Evolutionary conservation across 2,888 invertebrate species (phyloP), one percentile per base, ranked within the genome.

Genomic region (Anorthoa munda): DNA sequence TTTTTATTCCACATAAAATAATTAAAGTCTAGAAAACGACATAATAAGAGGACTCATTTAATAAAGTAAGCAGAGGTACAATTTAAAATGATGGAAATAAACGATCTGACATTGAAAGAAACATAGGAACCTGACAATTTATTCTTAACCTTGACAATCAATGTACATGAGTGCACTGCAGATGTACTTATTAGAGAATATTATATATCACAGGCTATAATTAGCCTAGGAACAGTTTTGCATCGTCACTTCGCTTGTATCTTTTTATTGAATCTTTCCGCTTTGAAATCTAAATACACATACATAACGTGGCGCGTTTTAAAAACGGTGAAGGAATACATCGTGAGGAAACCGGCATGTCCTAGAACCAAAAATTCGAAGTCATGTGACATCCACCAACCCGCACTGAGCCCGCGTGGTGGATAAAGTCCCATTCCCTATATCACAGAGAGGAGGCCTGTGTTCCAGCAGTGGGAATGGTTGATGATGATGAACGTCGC

Each of bases 91-190:
- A 55, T 39, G 17, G 13, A 75, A 75, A 66, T 39, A 75, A 74
- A 64, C 23, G 17, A 23, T 48, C 31, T 17, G 17, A 15, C 31
- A 39, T 53, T 23, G n/a, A 73, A 48, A 15, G 0, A 11, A 48
- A 48, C 13, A 51, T 51, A 48, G 31, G 39, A 73, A 66, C 31
- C 46, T 9, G 21, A 17, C 72, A 73, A 73, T 76, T 73, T 55
- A 66, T 53, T 48, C 23, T 2, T 48, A 39, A 18, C 77, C 72
- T 76, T 73, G 72, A 55, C 7, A 66, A 66, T 48, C 46, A 66
- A 48, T 76, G 31, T 48, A 66, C 31, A 31, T 12, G 26, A 21
- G 9, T 21, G 15, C 11, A 66, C n/a, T 2, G 23, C 65, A 66
- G 31, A 55, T 2, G 5, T 12, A 45, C n/a, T 39, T 59, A 2